Evolutionary conservation across 35 echinoderm and acorn worm genomes (phyloP).

Genomic region (Patiria miniata): DNA sequence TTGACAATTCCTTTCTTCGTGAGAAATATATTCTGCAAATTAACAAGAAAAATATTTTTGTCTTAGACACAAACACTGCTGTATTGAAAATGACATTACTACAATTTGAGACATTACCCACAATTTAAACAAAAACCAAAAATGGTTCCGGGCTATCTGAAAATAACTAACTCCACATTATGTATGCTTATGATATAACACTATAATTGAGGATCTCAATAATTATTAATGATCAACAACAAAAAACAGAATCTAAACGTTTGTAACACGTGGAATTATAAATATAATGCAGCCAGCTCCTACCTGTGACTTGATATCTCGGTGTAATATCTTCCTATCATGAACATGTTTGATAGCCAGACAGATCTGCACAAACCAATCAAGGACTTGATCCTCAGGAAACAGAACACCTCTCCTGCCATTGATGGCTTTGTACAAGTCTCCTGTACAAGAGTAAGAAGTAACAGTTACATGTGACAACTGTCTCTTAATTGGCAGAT

Average conservation of each 20-base stretch:
- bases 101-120: too few species aligned
- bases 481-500: too few species aligned
- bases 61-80: too few species aligned
- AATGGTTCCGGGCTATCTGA: too few species aligned
- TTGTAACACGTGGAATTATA: background rate
- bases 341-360: constrained; percentile 96
- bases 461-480: too few species aligned
- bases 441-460: constrained; percentile 58
- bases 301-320: constrained; percentile 98
- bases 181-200: too few species aligned
- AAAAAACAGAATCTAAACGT: background rate
- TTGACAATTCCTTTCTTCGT: constrained; percentile 94
- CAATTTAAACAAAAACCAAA: too few species aligned
- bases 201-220: too few species aligned
- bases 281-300: background rate
- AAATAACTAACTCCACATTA: too few species aligned
- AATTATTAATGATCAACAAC: too few species aligned
- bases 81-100: too few species aligned
- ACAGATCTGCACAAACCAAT: constrained; percentile 99
- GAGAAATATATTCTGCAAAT: constrained; percentile 92
- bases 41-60: constrained; percentile 8
- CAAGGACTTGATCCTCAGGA: constrained; percentile 83
- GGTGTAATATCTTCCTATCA: constrained; percentile 96
- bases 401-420: constrained; percentile 78
- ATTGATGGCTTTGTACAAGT: constrained; percentile 91